These are phyloP conservation scores for Ochotona curzoniae DNA, from an alignment of 2,113 vertebrate genomes.

Conservation along the genomic window DNA sequence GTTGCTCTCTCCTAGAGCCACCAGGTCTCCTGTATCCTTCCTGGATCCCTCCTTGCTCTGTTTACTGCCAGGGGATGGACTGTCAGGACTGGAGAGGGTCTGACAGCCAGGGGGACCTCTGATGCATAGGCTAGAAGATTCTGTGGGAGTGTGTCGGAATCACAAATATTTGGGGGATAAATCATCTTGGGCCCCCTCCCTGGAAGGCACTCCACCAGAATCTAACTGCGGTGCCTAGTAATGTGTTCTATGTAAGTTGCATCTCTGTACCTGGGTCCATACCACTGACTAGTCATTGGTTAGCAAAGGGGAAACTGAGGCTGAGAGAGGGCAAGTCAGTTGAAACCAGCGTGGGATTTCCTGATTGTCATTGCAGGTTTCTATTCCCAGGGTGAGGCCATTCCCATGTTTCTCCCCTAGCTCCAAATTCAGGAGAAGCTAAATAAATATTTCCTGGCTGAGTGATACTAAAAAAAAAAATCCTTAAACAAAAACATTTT, in stretches of 20 bases:
- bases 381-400: background rate
- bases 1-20: background rate
- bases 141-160: background rate
- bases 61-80: background rate
- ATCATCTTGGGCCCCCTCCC: background rate
- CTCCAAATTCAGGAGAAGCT: conserved; percentile 12
- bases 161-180: background rate
- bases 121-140: background rate
- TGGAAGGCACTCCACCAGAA: background rate
- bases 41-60: background rate
- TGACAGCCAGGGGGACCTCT: background rate
- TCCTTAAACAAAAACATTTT: conserved; percentile 69
- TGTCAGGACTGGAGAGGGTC: background rate
- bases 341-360: background rate
- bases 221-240: too few relatives aligned
- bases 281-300: background rate
- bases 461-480: conserved; percentile 19
- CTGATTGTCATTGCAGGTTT: background rate
- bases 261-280: background rate
- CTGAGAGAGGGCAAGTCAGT: background rate
- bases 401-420: background rate
- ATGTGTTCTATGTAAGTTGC: background rate
- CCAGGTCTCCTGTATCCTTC: background rate
- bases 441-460: conserved; percentile 61
- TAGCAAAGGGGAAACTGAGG: conserved; percentile 10